phyloP scores from a whole-genome alignment of 2,797 vertebrate species.

The Melanotaenia boesemani region DNA sequence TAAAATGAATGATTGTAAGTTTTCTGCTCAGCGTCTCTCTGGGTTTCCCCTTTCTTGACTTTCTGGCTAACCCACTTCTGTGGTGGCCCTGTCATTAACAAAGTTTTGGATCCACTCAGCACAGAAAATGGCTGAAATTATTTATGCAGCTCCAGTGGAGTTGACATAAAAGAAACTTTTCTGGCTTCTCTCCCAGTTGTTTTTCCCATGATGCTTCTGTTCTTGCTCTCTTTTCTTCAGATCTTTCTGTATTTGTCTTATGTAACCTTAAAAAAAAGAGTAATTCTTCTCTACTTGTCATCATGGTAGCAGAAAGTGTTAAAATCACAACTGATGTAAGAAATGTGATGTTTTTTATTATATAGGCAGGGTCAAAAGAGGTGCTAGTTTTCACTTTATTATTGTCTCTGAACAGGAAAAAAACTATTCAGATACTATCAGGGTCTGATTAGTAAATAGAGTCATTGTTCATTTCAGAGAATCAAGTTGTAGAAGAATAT shows the following conservation, averaged over 20 bases:
- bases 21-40: slow-evolving; percentile 22
- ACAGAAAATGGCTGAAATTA: slow-evolving; percentile 50
- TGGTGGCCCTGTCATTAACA: slow-evolving; percentile 45
- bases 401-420: not conserved
- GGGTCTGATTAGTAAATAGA: not conserved
- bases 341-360: not conserved
- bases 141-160: slow-evolving; percentile 64
- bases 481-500: not conserved
- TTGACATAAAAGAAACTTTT: slow-evolving; percentile 68
- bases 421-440: no score
- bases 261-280: slow-evolving; percentile 14
- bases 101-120: slow-evolving; percentile 47
- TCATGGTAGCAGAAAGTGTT: fast-evolving
- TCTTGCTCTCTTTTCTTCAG: slow-evolving; percentile 25
- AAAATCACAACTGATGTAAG: not conserved
- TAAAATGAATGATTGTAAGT: slow-evolving; percentile 11
- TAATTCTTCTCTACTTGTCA: not conserved
- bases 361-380: not conserved
- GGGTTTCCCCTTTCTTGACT: slow-evolving; percentile 27
- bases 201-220: slow-evolving; percentile 60
- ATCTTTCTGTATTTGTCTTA: slow-evolving; percentile 55
- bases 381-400: not conserved
- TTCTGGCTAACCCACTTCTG: slow-evolving; percentile 56
- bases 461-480: not conserved
- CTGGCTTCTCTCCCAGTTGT: slow-evolving; percentile 46